phyloP scores from a whole-genome alignment of 2,797 vertebrate genomes.

The Paratrypauchen microcephalus region DNA sequence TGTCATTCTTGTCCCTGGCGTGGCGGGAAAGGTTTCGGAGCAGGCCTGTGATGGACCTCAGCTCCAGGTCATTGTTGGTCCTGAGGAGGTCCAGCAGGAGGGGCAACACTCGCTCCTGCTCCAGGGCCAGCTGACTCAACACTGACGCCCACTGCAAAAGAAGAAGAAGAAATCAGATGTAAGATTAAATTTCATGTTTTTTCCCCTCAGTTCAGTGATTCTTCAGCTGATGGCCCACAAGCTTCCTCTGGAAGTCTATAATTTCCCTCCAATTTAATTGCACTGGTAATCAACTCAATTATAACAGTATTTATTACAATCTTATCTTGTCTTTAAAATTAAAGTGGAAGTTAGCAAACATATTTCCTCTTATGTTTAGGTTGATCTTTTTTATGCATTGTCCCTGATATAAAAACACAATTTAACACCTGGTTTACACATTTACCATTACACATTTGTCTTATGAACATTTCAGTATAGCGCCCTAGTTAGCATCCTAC shows the following conservation, averaged over 20 bases:
- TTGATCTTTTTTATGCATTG: too few species aligned
- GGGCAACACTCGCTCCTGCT: conserved; percentile 86
- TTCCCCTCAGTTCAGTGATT: not conserved
- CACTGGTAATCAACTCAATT: too few species aligned
- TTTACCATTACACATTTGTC: too few species aligned
- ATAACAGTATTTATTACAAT: too few species aligned
- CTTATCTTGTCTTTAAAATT: too few species aligned
- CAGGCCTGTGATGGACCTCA: conserved; percentile 89
- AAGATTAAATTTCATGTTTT: not conserved
- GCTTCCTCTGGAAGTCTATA: not conserved
- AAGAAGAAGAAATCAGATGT: not conserved
- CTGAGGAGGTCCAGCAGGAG: conserved; percentile 80
- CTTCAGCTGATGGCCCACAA: too few species aligned
- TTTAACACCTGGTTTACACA: too few species aligned
- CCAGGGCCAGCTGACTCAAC: conserved; percentile 85
- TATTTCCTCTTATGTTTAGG: too few species aligned
- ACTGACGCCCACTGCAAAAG: conserved; percentile 85
- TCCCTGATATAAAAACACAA: too few species aligned
- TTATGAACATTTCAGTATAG: not conserved
- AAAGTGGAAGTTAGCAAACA: too few species aligned
- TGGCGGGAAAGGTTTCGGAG: conserved; percentile 92
- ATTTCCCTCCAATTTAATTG: not conserved
- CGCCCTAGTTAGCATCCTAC: not conserved
- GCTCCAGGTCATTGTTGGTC: conserved; percentile 80
- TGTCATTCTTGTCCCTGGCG: conserved; percentile 81